These are phyloP conservation scores for Tragelaphus strepsiceros DNA, from an alignment of 2,113 vertebrate species.

Conservation along the genomic window DNA sequence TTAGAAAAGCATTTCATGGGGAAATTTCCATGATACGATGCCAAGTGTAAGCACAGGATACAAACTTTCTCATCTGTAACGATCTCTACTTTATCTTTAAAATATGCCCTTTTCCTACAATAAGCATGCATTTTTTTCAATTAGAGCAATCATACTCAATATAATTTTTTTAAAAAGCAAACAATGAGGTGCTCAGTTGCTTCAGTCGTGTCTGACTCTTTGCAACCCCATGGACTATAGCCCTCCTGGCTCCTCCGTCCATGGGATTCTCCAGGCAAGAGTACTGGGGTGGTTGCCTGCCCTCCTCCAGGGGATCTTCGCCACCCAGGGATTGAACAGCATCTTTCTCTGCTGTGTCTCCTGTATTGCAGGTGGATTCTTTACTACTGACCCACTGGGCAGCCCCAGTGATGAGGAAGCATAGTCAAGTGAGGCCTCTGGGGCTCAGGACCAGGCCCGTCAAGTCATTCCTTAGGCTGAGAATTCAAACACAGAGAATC, in stretches of 20 bases:
- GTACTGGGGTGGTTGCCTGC: background rate
- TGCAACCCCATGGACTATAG: background rate
- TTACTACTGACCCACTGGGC: background rate
- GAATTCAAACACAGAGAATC: background rate
- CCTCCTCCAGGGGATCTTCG: background rate
- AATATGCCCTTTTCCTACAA: background rate
- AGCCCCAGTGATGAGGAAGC: background rate
- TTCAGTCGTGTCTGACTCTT: background rate
- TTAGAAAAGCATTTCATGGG: background rate
- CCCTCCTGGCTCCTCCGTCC: background rate
- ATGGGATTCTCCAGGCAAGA: background rate
- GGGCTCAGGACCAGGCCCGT: too few species aligned
- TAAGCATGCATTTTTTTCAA: background rate
- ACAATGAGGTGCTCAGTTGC: background rate
- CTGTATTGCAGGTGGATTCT: background rate
- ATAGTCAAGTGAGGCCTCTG: too few species aligned
- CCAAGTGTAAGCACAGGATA: background rate
- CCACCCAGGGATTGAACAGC: background rate
- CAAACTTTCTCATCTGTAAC: background rate
- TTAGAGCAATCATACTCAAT: background rate
- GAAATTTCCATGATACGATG: background rate
- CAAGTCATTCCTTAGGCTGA: fast-evolving
- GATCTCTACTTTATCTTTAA: background rate
- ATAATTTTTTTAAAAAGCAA: background rate
- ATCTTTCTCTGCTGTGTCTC: background rate